Evolutionary conservation across 2,888 invertebrate genomes (phyloP).

Genomic region (Oxycera nigricornis): DNA sequence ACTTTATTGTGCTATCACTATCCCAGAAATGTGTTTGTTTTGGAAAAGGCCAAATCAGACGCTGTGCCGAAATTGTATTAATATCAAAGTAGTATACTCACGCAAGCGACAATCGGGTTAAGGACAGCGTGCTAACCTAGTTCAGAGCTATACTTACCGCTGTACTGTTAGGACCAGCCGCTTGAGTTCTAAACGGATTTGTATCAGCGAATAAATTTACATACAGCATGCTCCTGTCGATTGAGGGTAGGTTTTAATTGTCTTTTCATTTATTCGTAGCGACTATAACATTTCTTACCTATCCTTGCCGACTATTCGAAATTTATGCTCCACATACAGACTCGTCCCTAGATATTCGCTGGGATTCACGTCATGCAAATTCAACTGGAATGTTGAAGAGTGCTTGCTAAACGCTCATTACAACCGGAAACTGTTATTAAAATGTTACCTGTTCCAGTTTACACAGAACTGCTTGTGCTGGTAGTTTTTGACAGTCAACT

Average conservation of each 20-base stretch:
- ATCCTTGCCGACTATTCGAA: conserved; percentile 15
- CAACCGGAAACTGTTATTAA: neutral
- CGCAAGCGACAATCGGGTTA: neutral
- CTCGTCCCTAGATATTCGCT: conserved; percentile 35
- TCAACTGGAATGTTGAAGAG: neutral
- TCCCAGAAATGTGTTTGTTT: neutral
- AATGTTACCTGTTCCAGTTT: conserved; percentile 41
- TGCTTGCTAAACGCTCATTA: neutral
- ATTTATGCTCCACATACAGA: conserved; percentile 40
- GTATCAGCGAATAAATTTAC: conserved; percentile 23
- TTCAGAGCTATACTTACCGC: conserved; percentile 18
- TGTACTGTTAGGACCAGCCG: neutral
- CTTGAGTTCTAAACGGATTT: conserved; percentile 18
- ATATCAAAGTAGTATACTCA: conserved; percentile 6
- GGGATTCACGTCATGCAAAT: neutral
- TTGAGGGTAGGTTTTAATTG: neutral
- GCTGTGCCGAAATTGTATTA: neutral
- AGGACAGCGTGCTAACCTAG: neutral
- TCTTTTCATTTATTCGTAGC: no score
- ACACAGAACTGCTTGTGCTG: conserved; percentile 43
- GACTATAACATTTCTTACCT: neutral
- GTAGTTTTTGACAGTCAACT: conserved; percentile 11
- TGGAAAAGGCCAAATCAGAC: neutral
- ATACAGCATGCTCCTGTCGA: conserved; percentile 8
- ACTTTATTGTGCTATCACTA: no score